These are phyloP conservation scores for Myioborus miniatus DNA, from an alignment of 2,797 vertebrate genomes.

Conservation along the genomic window DNA sequence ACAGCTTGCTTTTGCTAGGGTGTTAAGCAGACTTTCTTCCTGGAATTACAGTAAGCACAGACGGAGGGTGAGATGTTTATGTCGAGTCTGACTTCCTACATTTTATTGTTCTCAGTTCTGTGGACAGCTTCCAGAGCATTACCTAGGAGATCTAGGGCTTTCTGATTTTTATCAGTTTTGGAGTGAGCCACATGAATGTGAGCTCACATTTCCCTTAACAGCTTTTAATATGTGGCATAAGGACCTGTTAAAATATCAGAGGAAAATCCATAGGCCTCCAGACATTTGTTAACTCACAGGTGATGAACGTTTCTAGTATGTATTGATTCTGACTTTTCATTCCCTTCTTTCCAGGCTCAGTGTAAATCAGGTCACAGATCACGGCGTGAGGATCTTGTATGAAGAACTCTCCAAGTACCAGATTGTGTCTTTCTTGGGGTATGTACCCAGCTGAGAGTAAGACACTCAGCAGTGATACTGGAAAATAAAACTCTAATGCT, in stretches of 20 bases:
- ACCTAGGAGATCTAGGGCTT: background rate
- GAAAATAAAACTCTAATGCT: background rate
- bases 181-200: background rate
- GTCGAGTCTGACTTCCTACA: background rate
- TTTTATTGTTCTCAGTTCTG: background rate
- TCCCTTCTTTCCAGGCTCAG: constrained; percentile 81
- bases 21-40: background rate
- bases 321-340: background rate
- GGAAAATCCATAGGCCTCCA: background rate
- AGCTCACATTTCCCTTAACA: background rate
- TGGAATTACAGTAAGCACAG: background rate
- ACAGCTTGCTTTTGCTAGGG: background rate
- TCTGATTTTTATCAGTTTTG: constrained; percentile 7
- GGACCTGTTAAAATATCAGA: background rate
- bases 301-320: background rate
- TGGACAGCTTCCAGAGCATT: background rate
- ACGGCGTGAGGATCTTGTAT: constrained; percentile 84
- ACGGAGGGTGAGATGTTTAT: background rate
- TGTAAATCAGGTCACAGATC: constrained; percentile 91
- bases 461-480: background rate
- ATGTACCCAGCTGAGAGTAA: constrained; percentile 47
- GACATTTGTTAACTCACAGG: background rate
- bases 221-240: background rate
- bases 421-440: constrained; percentile 87
- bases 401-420: constrained; percentile 89